Conservation (phyloP, 2,797 vertebrate genomes). For the Chiloscyllium punctatum region DNA sequence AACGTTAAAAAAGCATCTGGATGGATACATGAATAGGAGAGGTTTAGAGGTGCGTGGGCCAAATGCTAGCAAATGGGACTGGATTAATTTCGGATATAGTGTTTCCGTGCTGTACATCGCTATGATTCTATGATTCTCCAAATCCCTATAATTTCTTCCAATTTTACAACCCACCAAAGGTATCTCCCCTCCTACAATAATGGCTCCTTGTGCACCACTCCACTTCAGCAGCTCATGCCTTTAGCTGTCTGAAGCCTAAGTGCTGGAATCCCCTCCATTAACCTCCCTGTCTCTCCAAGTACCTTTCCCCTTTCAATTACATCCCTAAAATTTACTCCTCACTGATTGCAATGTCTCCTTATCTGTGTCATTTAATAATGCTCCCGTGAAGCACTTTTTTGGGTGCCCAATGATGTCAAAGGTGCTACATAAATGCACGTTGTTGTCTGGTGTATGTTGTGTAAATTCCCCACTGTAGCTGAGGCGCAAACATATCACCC, state of each 20-base stretch:
- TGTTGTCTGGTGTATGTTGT: neutral
- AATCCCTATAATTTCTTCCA: neutral
- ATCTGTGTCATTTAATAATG: neutral
- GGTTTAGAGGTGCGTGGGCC: no score
- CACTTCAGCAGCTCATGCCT: neutral
- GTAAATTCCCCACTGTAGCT: neutral
- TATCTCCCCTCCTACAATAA: neutral
- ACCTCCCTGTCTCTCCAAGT: neutral
- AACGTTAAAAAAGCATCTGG: no score
- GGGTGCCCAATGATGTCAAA: neutral
- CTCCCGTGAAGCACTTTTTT: neutral
- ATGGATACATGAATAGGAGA: no score
- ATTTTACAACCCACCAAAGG: neutral
- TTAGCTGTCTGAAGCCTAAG: neutral
- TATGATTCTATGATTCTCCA: neutral
- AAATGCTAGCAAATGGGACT: no score
- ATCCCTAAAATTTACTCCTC: neutral
- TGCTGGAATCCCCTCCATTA: neutral
- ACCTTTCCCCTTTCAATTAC: neutral
- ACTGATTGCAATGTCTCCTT: neutral
- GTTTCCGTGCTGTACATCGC: no score
- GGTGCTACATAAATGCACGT: neutral
- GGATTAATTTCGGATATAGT: no score
- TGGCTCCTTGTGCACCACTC: neutral
- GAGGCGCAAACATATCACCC: neutral